phyloP scores from a whole-genome alignment of 2,797 vertebrate genomes.

The Brotula barbata region DNA sequence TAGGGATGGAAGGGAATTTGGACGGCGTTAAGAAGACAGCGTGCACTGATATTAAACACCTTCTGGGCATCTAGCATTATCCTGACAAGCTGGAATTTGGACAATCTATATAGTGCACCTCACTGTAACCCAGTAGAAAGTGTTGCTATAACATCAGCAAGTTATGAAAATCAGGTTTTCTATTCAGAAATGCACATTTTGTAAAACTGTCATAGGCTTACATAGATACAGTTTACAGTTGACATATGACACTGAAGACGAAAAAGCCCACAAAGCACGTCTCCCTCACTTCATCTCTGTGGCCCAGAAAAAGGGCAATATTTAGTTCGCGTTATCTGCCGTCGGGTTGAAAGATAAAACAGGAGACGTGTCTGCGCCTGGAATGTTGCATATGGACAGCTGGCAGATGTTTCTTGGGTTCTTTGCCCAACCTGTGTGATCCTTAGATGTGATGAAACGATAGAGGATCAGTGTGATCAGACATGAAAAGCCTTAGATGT shows the following conservation, averaged over 20 bases:
- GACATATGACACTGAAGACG: neutral
- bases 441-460: constrained; percentile 52
- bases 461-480: constrained; percentile 23
- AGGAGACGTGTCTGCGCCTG: constrained; percentile 24
- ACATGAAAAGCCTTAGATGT: constrained; percentile 28
- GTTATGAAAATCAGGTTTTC: neutral
- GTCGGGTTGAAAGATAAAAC: constrained; percentile 43
- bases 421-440: constrained; percentile 17
- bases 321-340: constrained; percentile 41
- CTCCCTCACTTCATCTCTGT: constrained; percentile 27
- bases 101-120: neutral
- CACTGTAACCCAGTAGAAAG: too few species aligned
- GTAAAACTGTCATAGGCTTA: neutral
- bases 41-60: constrained; percentile 20
- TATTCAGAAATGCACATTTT: neutral
- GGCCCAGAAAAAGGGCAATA: constrained; percentile 18
- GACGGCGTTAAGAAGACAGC: neutral
- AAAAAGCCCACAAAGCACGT: neutral
- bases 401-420: constrained; percentile 44
- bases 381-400: constrained; percentile 47
- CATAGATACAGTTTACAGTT: neutral
- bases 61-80: neutral
- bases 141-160: neutral
- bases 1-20: neutral
- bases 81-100: constrained; percentile 8